Conservation (phyloP, 1,140 invertebrate genomes). For the Ditylenchus dipsaci region DNA sequence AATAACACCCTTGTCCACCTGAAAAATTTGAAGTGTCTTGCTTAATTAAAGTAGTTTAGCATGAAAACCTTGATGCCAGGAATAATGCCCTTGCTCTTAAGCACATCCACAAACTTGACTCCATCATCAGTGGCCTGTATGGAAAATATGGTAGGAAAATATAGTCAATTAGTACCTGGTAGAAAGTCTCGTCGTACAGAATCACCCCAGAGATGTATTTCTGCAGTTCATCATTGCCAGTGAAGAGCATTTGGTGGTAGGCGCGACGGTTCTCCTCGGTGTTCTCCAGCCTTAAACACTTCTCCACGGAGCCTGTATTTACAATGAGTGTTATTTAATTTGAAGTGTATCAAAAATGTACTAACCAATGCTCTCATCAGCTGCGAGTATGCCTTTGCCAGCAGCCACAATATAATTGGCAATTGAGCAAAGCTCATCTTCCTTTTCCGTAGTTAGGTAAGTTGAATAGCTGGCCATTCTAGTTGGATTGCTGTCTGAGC, state of each 20-base stretch:
- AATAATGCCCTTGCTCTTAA: slow-evolving; percentile 49
- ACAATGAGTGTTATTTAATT: background rate
- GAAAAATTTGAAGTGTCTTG: background rate
- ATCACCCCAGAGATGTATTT: slow-evolving; percentile 54
- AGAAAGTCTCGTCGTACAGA: slow-evolving; percentile 55
- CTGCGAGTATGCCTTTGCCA: slow-evolving; percentile 68
- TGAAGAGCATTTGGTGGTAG: slow-evolving; percentile 54
- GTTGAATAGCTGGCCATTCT: slow-evolving; percentile 15
- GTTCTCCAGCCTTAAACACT: slow-evolving; percentile 64
- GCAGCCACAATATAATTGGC: slow-evolving; percentile 82
- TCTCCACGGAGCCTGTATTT: slow-evolving; percentile 61
- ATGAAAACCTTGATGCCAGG: slow-evolving; percentile 42
- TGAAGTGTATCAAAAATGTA: no score
- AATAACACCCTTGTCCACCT: slow-evolving; percentile 49
- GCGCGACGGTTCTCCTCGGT: slow-evolving; percentile 57
- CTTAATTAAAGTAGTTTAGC: background rate
- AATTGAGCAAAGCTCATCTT: slow-evolving; percentile 76
- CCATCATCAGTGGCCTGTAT: slow-evolving; percentile 40
- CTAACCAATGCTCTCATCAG: slow-evolving; percentile 53
- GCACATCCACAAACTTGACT: slow-evolving; percentile 49
- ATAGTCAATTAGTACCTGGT: slow-evolving; percentile 25
- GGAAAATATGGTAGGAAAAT: background rate
- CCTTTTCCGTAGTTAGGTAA: slow-evolving; percentile 70
- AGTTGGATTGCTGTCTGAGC: background rate
- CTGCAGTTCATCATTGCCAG: slow-evolving; percentile 33